A percentile compares a stretch with the other conserved stretches of the same genome.
Evolutionary conservation across 2,797 vertebrate genomes (phyloP).

Genomic region (Hirundo rustica): DNA sequence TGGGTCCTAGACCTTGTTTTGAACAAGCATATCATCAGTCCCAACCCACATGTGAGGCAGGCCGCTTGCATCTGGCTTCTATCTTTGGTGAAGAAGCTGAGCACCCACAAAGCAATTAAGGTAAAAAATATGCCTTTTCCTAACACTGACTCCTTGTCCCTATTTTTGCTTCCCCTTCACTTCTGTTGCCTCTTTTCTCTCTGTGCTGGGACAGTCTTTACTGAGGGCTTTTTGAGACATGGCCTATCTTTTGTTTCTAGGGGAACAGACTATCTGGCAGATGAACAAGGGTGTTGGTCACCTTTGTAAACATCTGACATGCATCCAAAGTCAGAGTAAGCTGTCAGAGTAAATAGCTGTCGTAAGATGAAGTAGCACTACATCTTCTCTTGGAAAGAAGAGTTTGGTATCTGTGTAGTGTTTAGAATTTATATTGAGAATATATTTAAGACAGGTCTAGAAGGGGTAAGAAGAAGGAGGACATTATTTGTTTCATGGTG

Average conservation of each 20-base stretch:
- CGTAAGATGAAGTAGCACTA: background rate
- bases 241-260: background rate
- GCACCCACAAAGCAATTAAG: slow-evolving; percentile 90
- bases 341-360: background rate
- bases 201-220: background rate
- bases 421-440: background rate
- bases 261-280: background rate
- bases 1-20: slow-evolving; percentile 92
- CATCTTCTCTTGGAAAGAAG: background rate
- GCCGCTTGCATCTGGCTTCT: slow-evolving; percentile 97
- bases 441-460: background rate
- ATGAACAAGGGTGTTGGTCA: background rate
- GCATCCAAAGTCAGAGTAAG: background rate
- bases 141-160: background rate
- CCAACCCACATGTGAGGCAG: slow-evolving; percentile 93
- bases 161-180: background rate
- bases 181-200: background rate
- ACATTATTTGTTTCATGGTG: background rate
- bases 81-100: slow-evolving; percentile 93
- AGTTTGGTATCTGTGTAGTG: background rate
- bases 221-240: background rate
- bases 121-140: slow-evolving; percentile 62
- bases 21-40: slow-evolving; percentile 88
- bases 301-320: background rate
- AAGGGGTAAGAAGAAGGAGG: background rate